Evolutionary conservation across 2,113 vertebrate genomes (phyloP), one percentile per base, ranked within the genome.

Genomic region (Syngnathus floridae): DNA sequence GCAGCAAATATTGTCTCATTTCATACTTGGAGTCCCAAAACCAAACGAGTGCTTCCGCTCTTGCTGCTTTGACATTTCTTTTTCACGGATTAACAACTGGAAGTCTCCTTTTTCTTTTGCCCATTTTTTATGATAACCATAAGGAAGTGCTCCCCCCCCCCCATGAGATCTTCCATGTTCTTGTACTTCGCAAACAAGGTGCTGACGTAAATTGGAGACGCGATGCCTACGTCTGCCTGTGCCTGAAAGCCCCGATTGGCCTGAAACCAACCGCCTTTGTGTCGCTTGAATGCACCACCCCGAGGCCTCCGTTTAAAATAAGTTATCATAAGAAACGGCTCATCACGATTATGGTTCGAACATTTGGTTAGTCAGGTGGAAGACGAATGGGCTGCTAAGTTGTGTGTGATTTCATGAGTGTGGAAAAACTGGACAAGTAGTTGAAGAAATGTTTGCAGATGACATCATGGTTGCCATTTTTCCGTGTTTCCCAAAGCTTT

Each of bases 191-290:
- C 69, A 60, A 61, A 63, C 65, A 70, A 62, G 75, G 70, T 75
- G 76, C 70, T 74, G 73, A 51, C 66, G 63, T 71, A 62, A 73
- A 80, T 71, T 69, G 76, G 75, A 81, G 69, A 72, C 67, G 19
- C 11, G 66, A 77, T 86, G 84, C 82, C 84, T 87, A 73, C 75
- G 68, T 87, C 72, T 83, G 45, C 69, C 77, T 82, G 87, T 89
- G 87, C 87, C 87, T 89, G 75, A 84, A 81, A 82, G 54, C 75
- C 79, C 84, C 62, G 66, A 68, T 77, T 77, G 83, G 83, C 84
- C 83, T 84, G 45, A 71, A 80, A 76, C 72, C 72, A 80, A 76
- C 71, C 72, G 82, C 75, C 65, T 57, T 45, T 5, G 11, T 65
- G 75, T 63, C 66, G 69, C 75, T 81, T 72, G 52, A 59, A 73